phyloP scores from a whole-genome alignment of 2,888 invertebrate genomes.

The Eutolmus rufibarbis region DNA sequence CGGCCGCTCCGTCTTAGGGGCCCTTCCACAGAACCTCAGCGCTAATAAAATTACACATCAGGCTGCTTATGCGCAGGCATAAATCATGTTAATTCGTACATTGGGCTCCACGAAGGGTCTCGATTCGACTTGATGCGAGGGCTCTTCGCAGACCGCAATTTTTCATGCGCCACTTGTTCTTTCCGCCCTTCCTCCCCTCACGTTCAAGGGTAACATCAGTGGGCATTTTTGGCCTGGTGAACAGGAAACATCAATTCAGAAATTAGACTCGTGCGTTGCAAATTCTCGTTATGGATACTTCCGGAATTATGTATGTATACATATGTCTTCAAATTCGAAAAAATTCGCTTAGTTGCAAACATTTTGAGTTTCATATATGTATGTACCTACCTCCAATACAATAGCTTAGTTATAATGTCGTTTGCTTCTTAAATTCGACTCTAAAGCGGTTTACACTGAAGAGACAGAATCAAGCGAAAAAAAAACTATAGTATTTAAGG shows the following conservation, averaged over 20 bases:
- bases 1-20: neutral
- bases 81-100: constrained; percentile 40
- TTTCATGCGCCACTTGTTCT: constrained; percentile 36
- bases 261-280: constrained; percentile 11
- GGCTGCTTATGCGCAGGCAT: constrained; percentile 23
- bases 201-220: neutral
- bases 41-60: constrained; percentile 39
- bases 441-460: too few species aligned
- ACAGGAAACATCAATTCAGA: constrained; percentile 35
- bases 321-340: neutral
- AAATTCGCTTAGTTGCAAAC: neutral
- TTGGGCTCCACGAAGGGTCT: constrained; percentile 26
- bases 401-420: neutral
- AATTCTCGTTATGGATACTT: neutral
- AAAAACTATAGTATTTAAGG: too few species aligned
- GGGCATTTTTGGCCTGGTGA: constrained; percentile 1
- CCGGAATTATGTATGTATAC: neutral
- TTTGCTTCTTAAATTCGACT: neutral
- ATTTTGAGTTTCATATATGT: neutral
- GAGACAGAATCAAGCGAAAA: too few species aligned
- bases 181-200: neutral
- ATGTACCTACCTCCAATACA: too few species aligned
- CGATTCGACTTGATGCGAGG: constrained; percentile 9
- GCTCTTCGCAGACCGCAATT: constrained; percentile 9
- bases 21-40: neutral